Evolutionary conservation across 2,113 vertebrate genomes (phyloP).

Genomic region (Tenebrosternarchus preto): DNA sequence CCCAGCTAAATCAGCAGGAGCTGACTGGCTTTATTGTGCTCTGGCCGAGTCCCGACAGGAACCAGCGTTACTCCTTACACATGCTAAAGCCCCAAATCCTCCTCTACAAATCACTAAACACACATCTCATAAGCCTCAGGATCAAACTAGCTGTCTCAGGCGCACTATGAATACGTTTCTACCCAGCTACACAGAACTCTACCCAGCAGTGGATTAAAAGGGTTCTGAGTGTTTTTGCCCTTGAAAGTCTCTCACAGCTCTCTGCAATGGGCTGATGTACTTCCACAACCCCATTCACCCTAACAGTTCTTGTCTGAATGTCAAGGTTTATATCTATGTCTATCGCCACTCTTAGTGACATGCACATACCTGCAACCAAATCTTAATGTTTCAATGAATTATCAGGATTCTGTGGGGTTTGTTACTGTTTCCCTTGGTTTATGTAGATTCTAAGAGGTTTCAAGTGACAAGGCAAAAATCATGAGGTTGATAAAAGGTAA

Average conservation of each 20-base stretch:
- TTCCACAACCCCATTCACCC: too few species aligned
- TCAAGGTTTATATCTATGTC: too few species aligned
- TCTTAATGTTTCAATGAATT: background rate
- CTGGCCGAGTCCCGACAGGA: conserved; percentile 61
- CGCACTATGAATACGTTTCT: conserved; percentile 39
- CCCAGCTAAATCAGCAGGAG: conserved; percentile 30
- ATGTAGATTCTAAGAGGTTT: background rate
- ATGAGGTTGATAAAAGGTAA: too few species aligned
- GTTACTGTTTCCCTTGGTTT: background rate
- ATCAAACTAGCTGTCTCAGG: conserved; percentile 70
- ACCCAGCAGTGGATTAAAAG: background rate
- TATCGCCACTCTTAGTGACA: too few species aligned
- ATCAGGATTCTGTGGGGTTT: background rate
- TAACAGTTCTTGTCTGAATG: too few species aligned
- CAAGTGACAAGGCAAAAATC: too few species aligned
- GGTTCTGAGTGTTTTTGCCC: conserved; percentile 8
- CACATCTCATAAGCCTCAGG: conserved; percentile 68
- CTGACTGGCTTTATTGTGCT: conserved; percentile 54
- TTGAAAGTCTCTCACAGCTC: too few species aligned
- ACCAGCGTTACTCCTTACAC: conserved; percentile 62
- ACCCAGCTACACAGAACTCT: conserved; percentile 65
- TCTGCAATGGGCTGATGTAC: too few species aligned
- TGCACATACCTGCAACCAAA: too few species aligned
- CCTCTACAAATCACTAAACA: conserved; percentile 74
- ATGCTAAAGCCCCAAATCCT: conserved; percentile 71